Evolutionary conservation across 2,797 vertebrate genomes (phyloP).

Genomic region (Rhabdomys pumilio): DNA sequence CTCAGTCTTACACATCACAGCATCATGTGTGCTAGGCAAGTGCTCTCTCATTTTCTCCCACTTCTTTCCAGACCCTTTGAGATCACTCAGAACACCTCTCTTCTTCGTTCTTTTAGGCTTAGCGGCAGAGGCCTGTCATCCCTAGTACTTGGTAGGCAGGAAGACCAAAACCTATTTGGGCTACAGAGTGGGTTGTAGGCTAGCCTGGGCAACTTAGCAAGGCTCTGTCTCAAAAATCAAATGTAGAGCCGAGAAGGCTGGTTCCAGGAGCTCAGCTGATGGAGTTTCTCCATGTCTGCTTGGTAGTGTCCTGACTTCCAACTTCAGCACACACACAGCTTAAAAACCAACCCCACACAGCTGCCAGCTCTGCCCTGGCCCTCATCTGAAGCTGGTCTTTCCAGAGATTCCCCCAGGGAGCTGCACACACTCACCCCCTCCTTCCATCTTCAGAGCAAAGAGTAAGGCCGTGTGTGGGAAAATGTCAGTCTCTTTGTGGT

Average conservation of each 20-base stretch:
- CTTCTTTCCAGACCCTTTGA: background rate
- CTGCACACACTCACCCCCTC: background rate
- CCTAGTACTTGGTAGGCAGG: background rate
- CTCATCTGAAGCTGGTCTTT: conserved; percentile 21
- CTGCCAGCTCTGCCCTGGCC: background rate
- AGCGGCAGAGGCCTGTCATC: background rate
- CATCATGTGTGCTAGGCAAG: background rate
- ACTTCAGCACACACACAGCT: background rate
- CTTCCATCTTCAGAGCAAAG: background rate
- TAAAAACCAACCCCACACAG: background rate
- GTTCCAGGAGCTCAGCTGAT: no score
- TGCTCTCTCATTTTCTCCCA: background rate
- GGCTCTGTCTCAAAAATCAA: background rate
- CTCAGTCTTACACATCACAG: background rate
- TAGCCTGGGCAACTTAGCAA: background rate
- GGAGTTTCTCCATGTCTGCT: background rate
- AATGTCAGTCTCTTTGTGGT: conserved; percentile 23
- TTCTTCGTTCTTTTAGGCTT: background rate
- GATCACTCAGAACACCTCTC: background rate
- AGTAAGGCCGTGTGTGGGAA: background rate
- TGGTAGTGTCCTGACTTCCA: background rate
- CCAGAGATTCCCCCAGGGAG: background rate
- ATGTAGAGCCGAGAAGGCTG: background rate
- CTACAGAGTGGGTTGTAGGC: background rate
- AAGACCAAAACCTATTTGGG: background rate